Base-by-base conservation (phyloP, 2,888 invertebrate genomes). In the Cephus pulcher region DNA sequence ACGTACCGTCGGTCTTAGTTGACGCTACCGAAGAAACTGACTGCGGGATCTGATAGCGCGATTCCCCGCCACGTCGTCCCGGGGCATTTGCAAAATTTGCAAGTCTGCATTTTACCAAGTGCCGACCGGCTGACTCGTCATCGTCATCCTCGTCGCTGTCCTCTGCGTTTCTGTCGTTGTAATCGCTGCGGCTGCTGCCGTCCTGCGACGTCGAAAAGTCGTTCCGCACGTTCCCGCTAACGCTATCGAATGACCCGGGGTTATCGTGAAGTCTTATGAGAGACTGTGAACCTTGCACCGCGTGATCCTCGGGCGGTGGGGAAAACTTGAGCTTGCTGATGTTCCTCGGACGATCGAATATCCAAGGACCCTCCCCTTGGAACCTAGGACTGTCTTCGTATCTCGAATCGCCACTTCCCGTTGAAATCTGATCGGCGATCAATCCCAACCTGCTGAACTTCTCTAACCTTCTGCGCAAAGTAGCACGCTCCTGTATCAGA, bases 101-200 rank as follows among this genome's bases (percentile, higher is more conserved):
- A 84, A 88, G 80, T 86, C 82, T 81, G 88, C 88, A 89, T 89
- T 86, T 88, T 85, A 83, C 83, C 80, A 74, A 40, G 71, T 74
- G 30, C 69, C 30, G 34, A 70, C 34, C 73, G 40, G 75, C 77
- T 77, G 77, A 76, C 79, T 81, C 77, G 40, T 56, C 77, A 32
- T 40, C 30, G 70, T 40, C 78, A 69, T 74, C 75, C 73, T 70
- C 69, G 71, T 77, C 73, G 76, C 78, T 74, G 74, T 34, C 56
- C 70, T 71, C 78, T 69, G 79, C 76, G 33, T 34, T 70, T 76
- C 69, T 69, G 32, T 32, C 34, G 78, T 56, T 69, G 73, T 80
- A 74, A 77, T 77, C 40, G 76, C 78, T 75, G 80, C 75, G 73
- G 70, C 78, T 71, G 56, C 23, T 30, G 76, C 80, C 81, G 82